Conservation (phyloP, 2,797 vertebrate species). For the Gorsachius magnificus region DNA sequence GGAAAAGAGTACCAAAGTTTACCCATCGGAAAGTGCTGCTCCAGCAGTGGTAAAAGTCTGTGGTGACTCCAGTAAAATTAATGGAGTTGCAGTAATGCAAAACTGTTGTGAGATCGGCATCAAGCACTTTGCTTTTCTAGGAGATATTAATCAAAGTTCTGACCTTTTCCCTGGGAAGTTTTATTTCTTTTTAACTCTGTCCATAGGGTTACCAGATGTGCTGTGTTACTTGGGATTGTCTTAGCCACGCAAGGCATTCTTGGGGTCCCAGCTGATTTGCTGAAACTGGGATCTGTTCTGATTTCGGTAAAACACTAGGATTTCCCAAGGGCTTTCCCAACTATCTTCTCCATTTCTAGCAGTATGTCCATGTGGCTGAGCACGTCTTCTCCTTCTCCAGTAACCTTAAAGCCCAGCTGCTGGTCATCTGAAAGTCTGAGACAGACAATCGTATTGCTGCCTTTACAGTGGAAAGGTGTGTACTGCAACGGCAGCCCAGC, state of each 20-base stretch:
- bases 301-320: neutral
- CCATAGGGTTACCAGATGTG: constrained; percentile 47
- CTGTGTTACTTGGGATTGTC: neutral
- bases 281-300: constrained; percentile 1
- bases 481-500: neutral
- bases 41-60: neutral
- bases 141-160: constrained; percentile 19
- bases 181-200: constrained; percentile 43
- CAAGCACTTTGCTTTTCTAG: constrained; percentile 10
- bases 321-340: neutral
- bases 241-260: neutral
- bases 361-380: rapidly evolving
- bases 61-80: neutral
- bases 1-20: neutral
- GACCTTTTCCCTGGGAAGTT: constrained; percentile 43
- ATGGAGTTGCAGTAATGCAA: neutral
- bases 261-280: constrained; percentile 17
- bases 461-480: neutral
- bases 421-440: neutral
- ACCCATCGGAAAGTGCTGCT: neutral
- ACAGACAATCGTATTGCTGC: neutral
- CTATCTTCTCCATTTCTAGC: neutral
- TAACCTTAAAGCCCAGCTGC: neutral
- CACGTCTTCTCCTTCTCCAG: neutral
- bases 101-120: neutral